Evolutionary conservation across 2,797 vertebrate genomes (phyloP).

Genomic region (Kryptolebias ocellatus): DNA sequence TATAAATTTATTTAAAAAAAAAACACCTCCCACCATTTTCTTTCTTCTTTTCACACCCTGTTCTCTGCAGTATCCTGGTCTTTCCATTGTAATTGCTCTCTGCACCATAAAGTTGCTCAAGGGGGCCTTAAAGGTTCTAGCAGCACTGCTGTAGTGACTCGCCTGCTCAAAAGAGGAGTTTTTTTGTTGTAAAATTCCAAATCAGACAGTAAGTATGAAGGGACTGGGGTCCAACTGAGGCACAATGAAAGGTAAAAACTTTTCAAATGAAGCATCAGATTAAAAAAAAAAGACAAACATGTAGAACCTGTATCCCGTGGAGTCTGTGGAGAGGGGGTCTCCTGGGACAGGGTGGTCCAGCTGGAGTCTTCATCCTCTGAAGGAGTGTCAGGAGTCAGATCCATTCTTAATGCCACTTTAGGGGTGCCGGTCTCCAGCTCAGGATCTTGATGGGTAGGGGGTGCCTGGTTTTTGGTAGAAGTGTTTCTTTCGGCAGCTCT

Average conservation of each 20-base stretch:
- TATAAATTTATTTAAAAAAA: background rate
- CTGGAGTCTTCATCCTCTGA: conserved; percentile 96
- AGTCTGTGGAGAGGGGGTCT: conserved; percentile 89
- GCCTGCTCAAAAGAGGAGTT: conserved; percentile 26
- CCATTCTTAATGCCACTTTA: conserved; percentile 90
- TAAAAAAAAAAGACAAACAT: conserved; percentile 29
- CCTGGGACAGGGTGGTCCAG: conserved; percentile 97
- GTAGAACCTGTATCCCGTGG: conserved; percentile 88
- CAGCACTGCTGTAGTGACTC: conserved; percentile 43
- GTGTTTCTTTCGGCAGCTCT: conserved; percentile 60
- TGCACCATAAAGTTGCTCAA: conserved; percentile 58
- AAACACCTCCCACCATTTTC: background rate
- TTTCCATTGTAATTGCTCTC: conserved; percentile 40
- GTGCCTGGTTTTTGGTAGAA: conserved; percentile 78
- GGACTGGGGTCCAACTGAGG: conserved; percentile 1
- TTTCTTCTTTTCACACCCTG: conserved; percentile 16
- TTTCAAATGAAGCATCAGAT: conserved; percentile 12
- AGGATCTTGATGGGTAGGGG: conserved; percentile 81
- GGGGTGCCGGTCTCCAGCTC: conserved; percentile 87
- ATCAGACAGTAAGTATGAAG: conserved; percentile 42
- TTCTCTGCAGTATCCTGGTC: conserved; percentile 38
- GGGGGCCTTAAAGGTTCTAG: conserved; percentile 53
- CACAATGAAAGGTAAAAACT: conserved; percentile 28
- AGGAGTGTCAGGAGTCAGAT: conserved; percentile 87
- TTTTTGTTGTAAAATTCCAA: conserved; percentile 51